These are phyloP conservation scores for Thalassaphorura encarpata DNA, from an alignment of 1,140 invertebrate species.

Conservation along the genomic window DNA sequence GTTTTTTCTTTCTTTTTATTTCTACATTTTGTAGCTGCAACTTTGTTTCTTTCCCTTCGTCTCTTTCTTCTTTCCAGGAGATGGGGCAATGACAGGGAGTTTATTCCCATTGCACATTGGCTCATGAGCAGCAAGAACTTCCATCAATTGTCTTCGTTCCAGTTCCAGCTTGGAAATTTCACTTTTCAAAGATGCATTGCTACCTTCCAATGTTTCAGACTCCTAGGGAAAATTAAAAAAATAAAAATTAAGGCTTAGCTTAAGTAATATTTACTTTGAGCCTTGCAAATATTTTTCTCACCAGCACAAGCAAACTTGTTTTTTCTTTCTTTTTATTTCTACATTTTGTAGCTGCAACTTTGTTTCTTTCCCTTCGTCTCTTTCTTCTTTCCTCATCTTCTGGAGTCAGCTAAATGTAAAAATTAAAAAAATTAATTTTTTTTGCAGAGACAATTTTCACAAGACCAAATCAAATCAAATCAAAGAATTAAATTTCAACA, in stretches of 20 bases:
- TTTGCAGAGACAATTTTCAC: not conserved
- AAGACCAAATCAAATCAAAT: not conserved
- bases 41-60: conserved; percentile 82
- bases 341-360: conserved; percentile 91
- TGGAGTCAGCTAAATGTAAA: conserved; percentile 58
- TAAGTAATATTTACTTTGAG: not conserved
- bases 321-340: conserved; percentile 85
- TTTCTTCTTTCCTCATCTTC: conserved; percentile 80
- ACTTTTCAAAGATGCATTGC: conserved; percentile 71
- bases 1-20: conserved; percentile 87
- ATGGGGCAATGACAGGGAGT: too few species aligned
- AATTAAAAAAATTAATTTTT: not conserved
- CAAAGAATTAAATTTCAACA: not conserved
- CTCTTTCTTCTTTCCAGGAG: conserved; percentile 67
- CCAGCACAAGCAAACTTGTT: conserved; percentile 65
- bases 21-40: conserved; percentile 88
- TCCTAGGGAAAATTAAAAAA: conserved; percentile 45
- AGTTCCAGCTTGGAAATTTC: conserved; percentile 67
- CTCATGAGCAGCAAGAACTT: conserved; percentile 59
- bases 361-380: conserved; percentile 76
- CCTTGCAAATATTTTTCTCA: conserved; percentile 33
- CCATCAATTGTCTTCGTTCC: conserved; percentile 57
- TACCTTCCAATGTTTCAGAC: conserved; percentile 72
- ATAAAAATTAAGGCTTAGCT: not conserved
- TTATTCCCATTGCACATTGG: conserved; percentile 56